Evolutionary conservation across 1,140 invertebrate species (phyloP), one percentile per base, ranked within the genome.

Genomic region (Drosophila tristis): DNA sequence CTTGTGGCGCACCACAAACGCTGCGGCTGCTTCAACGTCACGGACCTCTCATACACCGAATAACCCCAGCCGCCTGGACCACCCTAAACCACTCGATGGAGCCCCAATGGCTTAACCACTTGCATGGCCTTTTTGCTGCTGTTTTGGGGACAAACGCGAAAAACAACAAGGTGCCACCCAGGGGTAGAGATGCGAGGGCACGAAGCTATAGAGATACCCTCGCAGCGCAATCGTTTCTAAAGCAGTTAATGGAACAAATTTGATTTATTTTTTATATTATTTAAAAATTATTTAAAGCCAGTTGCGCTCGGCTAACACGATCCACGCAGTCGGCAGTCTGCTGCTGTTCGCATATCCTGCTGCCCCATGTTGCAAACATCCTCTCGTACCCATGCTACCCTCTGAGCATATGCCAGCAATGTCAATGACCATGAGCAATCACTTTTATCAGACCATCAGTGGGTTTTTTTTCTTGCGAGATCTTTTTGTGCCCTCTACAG

Each of bases 1-100:
- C 74, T 74, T 86, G 82, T 51, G 81, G 81, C 56, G 29, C 26
- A 65, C 81, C 81, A 56, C 81, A 87, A 86, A 86, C 81, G 82
- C 81, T 86, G 81, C 62, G 81, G 81, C 82, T 66, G 31, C 56
- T 51, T 55, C 39, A n/a, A 23, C 53, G 68, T 43, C 42, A n/a
- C 47, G 16, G 5, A 20, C 45, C 26, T 1, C 31, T n/a, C 49
- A 25, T 25, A 25, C 23, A 25, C 47, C 4, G 16, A 39, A 7
- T 44, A 6, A 5, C 6, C 4, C 15, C 31, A 9, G 20, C 0
- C 9, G 2, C 20, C 20, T 16, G 16, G 9, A 5, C 53, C 51
- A 25, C 39, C 39, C 45, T 53, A 20, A 25, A n/a, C 42, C 47
- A 29, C 29, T 54, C 31, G 39, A 5, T 54, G 15, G 31, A 35